Base-by-base conservation (phyloP, 2,113 vertebrate species). In the Paradoxurus hermaphroditus region DNA sequence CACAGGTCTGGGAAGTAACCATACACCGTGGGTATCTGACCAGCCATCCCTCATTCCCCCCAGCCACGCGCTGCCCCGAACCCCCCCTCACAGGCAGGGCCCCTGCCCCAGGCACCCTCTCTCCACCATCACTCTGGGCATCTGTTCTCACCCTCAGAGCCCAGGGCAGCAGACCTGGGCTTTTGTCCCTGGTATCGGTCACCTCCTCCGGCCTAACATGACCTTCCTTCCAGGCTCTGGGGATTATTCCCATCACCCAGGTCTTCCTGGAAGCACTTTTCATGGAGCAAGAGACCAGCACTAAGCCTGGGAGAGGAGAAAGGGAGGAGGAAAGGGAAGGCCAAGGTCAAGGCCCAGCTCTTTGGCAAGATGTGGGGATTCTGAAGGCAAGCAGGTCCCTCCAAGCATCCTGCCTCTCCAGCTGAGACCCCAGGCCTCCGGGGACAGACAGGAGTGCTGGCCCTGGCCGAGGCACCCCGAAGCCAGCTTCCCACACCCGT, bases 181-280 rank as follows among this genome's bases (percentile, higher is more conserved):
- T 11, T 14, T 4, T 0, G 21, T 15, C 44, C 14, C 78, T 31
- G 3, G 19, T 7, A 0, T n/a, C 70, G 2, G 49, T 9, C 1
- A 0, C 31, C 59, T n/a, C 62, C 78, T 44, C 27, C 8, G 14
- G 68, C 84, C 92, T 85, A 88, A 96, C 29, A 0, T 46, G 67
- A 93, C 77, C 91, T 91, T 96, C 79, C 81, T 94, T 96, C 85
- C 63, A 91, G 95, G 87, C 88, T 59, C 27, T 46, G 59, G 87
- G 75, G 49, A 41, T 36, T 31, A 18, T n/a, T 88, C 65, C 70
- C 44, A 25, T 70, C 10, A 1, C 82, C 70, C 41, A 25, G 49
- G 25, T 81, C 70, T 90, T 62, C 41, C 88, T 83, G 67, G 94
- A 90, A 84, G n/a, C 67, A 11, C 65, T 78, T 82, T 46, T 39